phyloP scores from a whole-genome alignment of 1,140 invertebrate genomes.

The Babylonia areolata region DNA sequence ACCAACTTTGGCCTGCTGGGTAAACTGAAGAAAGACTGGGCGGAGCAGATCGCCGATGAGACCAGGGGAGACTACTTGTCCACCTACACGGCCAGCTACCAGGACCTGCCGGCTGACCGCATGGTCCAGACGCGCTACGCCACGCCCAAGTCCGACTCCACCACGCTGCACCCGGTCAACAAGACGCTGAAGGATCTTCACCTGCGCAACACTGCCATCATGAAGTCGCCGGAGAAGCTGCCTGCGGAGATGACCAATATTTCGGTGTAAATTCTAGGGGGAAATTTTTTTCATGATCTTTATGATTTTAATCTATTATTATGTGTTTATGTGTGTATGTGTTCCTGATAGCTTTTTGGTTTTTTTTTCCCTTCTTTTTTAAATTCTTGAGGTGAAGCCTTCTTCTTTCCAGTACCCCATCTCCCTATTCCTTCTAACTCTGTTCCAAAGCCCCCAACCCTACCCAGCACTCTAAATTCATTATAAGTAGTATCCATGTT shows the following conservation, averaged over 20 bases:
- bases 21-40: conserved; percentile 51
- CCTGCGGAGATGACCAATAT: conserved; percentile 31
- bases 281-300: too few relatives aligned
- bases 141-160: conserved; percentile 52
- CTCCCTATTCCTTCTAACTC: too few relatives aligned
- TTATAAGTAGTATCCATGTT: too few relatives aligned
- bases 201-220: conserved; percentile 40
- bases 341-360: too few relatives aligned
- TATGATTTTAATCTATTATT: too few relatives aligned
- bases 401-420: too few relatives aligned
- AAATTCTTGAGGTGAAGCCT: too few relatives aligned
- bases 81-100: conserved; percentile 50
- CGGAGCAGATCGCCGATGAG: conserved; percentile 50
- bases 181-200: conserved; percentile 56
- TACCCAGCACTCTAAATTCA: too few relatives aligned
- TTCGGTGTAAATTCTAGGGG: conserved; percentile 18
- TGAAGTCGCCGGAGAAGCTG: conserved; percentile 52
- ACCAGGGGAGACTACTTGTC: conserved; percentile 54
- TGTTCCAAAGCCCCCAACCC: too few relatives aligned
- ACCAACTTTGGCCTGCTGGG: conserved; percentile 58
- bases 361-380: too few relatives aligned
- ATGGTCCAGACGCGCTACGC: conserved; percentile 46
- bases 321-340: too few relatives aligned
- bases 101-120: conserved; percentile 20
- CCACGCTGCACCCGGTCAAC: conserved; percentile 54